These are phyloP conservation scores for Metaphire vulgaris DNA, from an alignment of 1,140 invertebrate genomes.

Conservation along the genomic window DNA sequence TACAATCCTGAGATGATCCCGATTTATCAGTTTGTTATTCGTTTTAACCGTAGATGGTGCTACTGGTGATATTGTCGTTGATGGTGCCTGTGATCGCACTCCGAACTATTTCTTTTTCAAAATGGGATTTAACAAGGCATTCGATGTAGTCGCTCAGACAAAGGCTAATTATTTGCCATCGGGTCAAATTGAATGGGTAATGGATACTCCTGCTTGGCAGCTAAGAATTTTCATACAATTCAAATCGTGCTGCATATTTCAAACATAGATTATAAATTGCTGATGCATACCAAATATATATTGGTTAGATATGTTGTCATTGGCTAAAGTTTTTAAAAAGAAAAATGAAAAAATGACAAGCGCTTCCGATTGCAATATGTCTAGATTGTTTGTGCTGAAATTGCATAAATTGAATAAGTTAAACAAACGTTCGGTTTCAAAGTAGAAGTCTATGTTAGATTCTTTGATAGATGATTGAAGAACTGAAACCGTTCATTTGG, in stretches of 20 bases:
- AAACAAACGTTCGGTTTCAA: too few relatives aligned
- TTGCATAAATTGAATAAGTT: too few relatives aligned
- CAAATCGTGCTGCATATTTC: background rate
- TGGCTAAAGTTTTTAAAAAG: too few relatives aligned
- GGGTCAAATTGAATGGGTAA: background rate
- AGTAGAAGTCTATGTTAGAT: too few relatives aligned
- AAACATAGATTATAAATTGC: too few relatives aligned
- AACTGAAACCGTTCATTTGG: slow-evolving; percentile 5
- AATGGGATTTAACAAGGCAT: slow-evolving; percentile 2
- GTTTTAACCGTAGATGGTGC: slow-evolving; percentile 9
- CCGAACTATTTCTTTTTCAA: slow-evolving; percentile 19
- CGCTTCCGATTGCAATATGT: too few relatives aligned
- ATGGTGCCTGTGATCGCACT: slow-evolving; percentile 18
- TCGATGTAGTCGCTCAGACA: slow-evolving; percentile 9
- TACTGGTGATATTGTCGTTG: slow-evolving; percentile 18
- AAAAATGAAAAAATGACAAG: too few relatives aligned
- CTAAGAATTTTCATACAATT: slow-evolving; percentile 8
- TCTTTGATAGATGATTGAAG: background rate
- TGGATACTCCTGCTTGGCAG: background rate
- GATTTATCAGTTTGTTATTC: too few relatives aligned
- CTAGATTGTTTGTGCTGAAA: too few relatives aligned
- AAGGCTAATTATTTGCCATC: background rate
- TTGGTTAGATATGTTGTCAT: too few relatives aligned
- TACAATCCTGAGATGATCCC: too few relatives aligned
- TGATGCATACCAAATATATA: too few relatives aligned